These are phyloP conservation scores for Symphodus melops DNA, from an alignment of 2,113 vertebrate species.

Conservation along the genomic window DNA sequence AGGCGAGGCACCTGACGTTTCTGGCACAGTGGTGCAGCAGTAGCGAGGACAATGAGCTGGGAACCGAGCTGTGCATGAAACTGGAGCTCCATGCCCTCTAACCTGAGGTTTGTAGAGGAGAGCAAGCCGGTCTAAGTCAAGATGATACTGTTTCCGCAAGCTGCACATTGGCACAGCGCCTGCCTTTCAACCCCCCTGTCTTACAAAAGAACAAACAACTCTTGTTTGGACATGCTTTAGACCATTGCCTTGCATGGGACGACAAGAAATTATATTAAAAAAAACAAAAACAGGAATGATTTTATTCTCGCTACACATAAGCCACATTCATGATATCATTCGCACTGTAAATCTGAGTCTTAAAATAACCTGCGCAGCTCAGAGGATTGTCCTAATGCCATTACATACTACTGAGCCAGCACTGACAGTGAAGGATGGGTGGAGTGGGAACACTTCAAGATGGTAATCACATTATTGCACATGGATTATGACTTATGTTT, in stretches of 20 bases:
- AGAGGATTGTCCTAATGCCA: slow-evolving; percentile 80
- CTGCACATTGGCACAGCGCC: slow-evolving; percentile 61
- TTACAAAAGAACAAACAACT: slow-evolving; percentile 46
- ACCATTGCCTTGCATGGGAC: background rate
- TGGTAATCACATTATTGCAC: slow-evolving; percentile 55
- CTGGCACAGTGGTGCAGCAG: slow-evolving; percentile 18
- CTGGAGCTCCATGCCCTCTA: slow-evolving; percentile 52
- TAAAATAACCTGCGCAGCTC: slow-evolving; percentile 72
- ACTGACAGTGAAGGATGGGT: slow-evolving; percentile 29
- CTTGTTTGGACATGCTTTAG: slow-evolving; percentile 44
- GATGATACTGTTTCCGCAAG: slow-evolving; percentile 48
- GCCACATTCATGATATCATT: slow-evolving; percentile 39
- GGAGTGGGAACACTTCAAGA: slow-evolving; percentile 13
- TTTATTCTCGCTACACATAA: slow-evolving; percentile 4
- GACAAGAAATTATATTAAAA: background rate
- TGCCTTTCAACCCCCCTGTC: slow-evolving; percentile 7
- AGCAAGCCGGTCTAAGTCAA: slow-evolving; percentile 26
- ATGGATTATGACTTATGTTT: slow-evolving; percentile 48
- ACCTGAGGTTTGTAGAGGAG: slow-evolving; percentile 19
- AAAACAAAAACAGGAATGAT: background rate
- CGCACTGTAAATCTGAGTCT: slow-evolving; percentile 37
- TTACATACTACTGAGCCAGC: slow-evolving; percentile 74
- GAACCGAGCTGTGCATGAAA: slow-evolving; percentile 55
- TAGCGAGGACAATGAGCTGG: slow-evolving; percentile 31
- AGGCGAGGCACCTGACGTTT: slow-evolving; percentile 29